A percentile compares a stretch with the other conserved stretches of the same genome.
Evolutionary conservation across 2,888 invertebrate genomes (phyloP).

Genomic region (Machimus atricapillus): DNA sequence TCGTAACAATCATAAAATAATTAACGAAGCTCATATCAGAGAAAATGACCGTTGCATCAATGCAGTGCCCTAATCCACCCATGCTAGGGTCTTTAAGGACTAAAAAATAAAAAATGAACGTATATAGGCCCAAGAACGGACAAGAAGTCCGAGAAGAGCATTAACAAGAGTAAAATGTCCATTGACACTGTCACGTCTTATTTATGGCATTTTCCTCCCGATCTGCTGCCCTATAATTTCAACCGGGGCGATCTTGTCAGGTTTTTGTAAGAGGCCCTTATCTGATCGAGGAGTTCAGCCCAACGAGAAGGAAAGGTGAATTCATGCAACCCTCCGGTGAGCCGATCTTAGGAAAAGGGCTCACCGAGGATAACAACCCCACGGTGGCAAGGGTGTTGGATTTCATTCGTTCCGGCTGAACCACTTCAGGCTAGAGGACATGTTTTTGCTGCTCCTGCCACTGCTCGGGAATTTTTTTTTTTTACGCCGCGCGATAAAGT

Average conservation of each 20-base stretch:
- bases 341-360: neutral
- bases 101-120: neutral
- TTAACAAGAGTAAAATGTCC: conserved; percentile 46
- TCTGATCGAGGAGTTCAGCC: conserved; percentile 44
- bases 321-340: conserved; percentile 42
- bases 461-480: conserved; percentile 11
- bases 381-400: conserved; percentile 27
- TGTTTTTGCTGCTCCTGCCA: neutral
- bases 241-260: conserved; percentile 21
- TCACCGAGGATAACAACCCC: conserved; percentile 15
- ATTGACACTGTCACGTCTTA: conserved; percentile 47
- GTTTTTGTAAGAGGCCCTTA: conserved; percentile 40
- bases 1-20: conserved; percentile 44
- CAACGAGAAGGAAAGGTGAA: conserved; percentile 35
- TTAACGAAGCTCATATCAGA: conserved; percentile 42
- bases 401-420: neutral
- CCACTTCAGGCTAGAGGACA: neutral
- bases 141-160: conserved; percentile 24
- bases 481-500: conserved; percentile 7
- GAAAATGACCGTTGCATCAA: conserved; percentile 45
- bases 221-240: conserved; percentile 27
- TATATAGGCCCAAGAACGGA: neutral
- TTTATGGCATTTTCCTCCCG: conserved; percentile 43
- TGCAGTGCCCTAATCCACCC: conserved; percentile 28
- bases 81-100: neutral